Evolutionary conservation across 2,113 vertebrate genomes (phyloP).

Genomic region (Carassius gibelio): DNA sequence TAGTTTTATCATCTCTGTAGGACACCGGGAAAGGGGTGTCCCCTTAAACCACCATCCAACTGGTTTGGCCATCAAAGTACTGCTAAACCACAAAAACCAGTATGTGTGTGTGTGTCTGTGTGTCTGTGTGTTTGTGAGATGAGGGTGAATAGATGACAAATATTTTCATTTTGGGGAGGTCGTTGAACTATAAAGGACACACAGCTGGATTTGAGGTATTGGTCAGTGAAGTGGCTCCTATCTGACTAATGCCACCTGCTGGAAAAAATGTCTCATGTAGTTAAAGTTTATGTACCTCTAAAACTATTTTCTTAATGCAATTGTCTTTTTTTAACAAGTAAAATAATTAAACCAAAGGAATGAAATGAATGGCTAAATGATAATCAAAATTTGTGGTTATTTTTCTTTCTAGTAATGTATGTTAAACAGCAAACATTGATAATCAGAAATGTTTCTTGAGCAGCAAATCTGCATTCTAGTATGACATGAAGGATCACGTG

Average conservation of each 20-base stretch:
- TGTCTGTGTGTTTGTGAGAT: neutral
- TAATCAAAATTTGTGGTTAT: too few species aligned
- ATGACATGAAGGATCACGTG: neutral
- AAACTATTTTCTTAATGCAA: neutral
- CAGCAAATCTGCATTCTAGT: neutral
- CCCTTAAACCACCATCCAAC: too few species aligned
- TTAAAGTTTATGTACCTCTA: neutral
- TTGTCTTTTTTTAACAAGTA: neutral
- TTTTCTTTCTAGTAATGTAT: too few species aligned
- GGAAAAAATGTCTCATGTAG: neutral
- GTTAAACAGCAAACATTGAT: neutral
- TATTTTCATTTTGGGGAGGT: neutral
- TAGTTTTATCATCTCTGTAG: too few species aligned
- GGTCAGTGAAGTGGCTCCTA: neutral
- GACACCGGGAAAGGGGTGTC: too few species aligned
- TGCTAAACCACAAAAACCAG: too few species aligned
- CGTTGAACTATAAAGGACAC: neutral
- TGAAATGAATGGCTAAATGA: neutral
- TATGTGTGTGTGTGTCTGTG: too few species aligned
- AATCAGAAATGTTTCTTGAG: neutral
- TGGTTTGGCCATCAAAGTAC: too few species aligned
- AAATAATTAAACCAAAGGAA: neutral
- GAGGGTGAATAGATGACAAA: neutral
- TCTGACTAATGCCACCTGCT: slow-evolving; percentile 1
- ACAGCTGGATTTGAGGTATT: neutral